A percentile compares a stretch with the other conserved stretches of the same genome.
Conservation (phyloP, 2,113 vertebrate genomes). For the Anarrhichthys ocellatus region DNA sequence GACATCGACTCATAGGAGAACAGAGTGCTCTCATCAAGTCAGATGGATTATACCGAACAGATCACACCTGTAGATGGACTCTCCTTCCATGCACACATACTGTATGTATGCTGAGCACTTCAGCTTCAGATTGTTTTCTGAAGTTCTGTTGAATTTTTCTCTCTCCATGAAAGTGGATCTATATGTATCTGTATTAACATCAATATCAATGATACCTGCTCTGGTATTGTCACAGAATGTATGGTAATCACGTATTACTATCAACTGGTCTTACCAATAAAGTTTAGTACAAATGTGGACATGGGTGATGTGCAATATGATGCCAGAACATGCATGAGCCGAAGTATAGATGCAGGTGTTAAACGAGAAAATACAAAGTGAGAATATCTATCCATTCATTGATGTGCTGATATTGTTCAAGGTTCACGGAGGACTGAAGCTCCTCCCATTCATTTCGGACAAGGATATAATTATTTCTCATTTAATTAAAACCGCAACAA, state of each 20-base stretch:
- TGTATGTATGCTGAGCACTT: neutral
- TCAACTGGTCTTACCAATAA: neutral
- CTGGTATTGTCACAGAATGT: neutral
- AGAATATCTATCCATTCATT: slow-evolving; percentile 13
- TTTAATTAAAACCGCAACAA: slow-evolving; percentile 8
- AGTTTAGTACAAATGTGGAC: neutral
- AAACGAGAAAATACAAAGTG: neutral
- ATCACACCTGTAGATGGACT: neutral
- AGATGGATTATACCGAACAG: neutral
- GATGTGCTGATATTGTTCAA: slow-evolving; percentile 3
- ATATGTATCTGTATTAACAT: neutral
- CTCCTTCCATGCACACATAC: neutral
- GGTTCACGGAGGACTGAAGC: slow-evolving; percentile 1
- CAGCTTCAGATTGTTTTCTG: neutral
- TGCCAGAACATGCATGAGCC: neutral
- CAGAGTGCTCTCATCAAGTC: neutral
- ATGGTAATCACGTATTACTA: neutral
- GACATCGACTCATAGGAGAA: neutral
- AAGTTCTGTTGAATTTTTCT: neutral
- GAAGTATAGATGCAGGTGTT: neutral
- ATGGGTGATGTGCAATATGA: neutral
- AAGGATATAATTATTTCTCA: neutral
- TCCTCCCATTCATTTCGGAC: neutral
- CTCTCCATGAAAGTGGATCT: neutral
- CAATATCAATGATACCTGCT: neutral